These are phyloP conservation scores for Ochropacha duplaris DNA, from an alignment of 2,888 invertebrate species.

Conservation along the genomic window DNA sequence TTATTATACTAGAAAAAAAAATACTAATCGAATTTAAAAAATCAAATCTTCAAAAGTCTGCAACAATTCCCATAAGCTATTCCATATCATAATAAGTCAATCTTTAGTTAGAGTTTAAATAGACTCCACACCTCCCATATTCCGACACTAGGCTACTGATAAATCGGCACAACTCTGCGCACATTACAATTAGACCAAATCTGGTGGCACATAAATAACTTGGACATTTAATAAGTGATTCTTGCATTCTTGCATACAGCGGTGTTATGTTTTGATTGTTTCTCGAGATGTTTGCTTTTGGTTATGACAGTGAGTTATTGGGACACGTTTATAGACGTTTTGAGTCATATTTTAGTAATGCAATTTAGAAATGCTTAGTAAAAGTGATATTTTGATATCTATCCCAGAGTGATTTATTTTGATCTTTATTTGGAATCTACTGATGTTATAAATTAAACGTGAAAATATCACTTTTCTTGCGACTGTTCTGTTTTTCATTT, in stretches of 20 bases:
- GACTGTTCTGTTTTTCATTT: no score
- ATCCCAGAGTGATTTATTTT: no score
- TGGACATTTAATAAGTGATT: constrained; percentile 60
- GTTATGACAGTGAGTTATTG: constrained; percentile 1
- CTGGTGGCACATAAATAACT: constrained; percentile 59
- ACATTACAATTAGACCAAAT: constrained; percentile 73
- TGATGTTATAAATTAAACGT: no score
- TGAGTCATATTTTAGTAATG: not conserved
- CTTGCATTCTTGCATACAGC: constrained; percentile 25
- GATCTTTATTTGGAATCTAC: no score
- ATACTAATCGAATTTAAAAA: no score
- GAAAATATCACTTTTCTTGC: no score
- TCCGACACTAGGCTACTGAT: constrained; percentile 43
- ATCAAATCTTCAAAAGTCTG: no score
- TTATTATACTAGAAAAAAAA: no score
- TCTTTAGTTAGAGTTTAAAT: not conserved
- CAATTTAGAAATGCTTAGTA: not conserved
- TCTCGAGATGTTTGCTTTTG: not conserved
- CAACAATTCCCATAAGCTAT: no score
- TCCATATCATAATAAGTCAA: no score
- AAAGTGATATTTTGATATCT: no score
- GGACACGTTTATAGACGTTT: not conserved
- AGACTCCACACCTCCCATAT: constrained; percentile 27
- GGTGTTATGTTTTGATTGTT: constrained; percentile 1
- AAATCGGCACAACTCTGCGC: constrained; percentile 59